These are phyloP conservation scores for Poecilia latipinna DNA, from an alignment of 2,113 vertebrate species.

Conservation along the genomic window DNA sequence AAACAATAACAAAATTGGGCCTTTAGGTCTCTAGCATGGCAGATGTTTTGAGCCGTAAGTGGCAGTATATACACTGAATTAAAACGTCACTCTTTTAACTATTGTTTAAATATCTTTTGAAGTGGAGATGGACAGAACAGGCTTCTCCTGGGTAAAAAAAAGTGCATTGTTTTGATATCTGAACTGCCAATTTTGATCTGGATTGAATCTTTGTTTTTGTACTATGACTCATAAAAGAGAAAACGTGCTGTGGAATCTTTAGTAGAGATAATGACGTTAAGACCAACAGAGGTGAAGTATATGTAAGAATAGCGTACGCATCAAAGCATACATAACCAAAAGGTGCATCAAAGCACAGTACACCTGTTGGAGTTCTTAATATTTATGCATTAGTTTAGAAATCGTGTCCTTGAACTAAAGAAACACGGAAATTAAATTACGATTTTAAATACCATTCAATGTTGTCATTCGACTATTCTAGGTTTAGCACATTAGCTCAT, in stretches of 20 bases:
- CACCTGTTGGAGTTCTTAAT: too few relatives aligned
- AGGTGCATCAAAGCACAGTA: too few relatives aligned
- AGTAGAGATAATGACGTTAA: too few relatives aligned
- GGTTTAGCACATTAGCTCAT: conserved; percentile 1
- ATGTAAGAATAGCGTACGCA: too few relatives aligned
- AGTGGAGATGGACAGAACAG: neutral
- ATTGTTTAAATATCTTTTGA: neutral
- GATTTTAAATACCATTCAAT: neutral
- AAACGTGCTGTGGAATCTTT: too few relatives aligned
- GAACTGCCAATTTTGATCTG: too few relatives aligned
- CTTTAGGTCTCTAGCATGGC: neutral
- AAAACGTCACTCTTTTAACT: neutral
- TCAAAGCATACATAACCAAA: too few relatives aligned
- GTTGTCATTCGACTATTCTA: neutral
- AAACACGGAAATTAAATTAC: neutral
- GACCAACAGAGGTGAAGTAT: too few relatives aligned
- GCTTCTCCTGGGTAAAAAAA: neutral
- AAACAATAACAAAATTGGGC: conserved; percentile 16
- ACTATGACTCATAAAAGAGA: too few relatives aligned
- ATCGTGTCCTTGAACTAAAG: neutral
- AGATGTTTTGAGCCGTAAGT: neutral
- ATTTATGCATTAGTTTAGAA: neutral
- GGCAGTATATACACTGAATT: neutral
- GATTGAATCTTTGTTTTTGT: too few relatives aligned
- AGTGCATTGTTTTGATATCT: too few relatives aligned